phyloP scores from a whole-genome alignment of 2,888 invertebrate genomes.

The Hermaeophaga mercurialis region DNA sequence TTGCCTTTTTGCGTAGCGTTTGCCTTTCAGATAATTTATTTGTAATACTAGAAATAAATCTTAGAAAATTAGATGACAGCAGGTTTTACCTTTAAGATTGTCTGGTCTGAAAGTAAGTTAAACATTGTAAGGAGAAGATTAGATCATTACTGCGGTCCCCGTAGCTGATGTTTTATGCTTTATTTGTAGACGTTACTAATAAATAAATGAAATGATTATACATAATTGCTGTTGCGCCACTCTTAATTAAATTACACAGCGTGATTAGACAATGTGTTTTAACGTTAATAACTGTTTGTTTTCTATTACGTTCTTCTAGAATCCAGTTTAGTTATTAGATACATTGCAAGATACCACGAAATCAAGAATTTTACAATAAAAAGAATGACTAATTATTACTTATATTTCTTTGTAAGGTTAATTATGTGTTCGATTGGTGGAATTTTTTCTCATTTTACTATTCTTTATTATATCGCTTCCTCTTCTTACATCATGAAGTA shows the following conservation, averaged over 20 bases:
- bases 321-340: too few species aligned
- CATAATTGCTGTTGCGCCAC: not conserved
- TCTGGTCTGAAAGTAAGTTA: not conserved
- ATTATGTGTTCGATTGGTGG: too few species aligned
- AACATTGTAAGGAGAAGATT: not conserved
- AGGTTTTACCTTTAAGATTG: not conserved
- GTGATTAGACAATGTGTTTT: not conserved
- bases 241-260: not conserved
- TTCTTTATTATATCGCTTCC: too few species aligned
- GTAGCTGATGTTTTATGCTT: not conserved
- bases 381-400: too few species aligned
- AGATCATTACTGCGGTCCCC: not conserved
- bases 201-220: not conserved
- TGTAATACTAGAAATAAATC: not conserved
- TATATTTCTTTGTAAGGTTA: too few species aligned
- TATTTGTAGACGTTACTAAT: not conserved
- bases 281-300: not conserved
- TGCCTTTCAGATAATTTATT: not conserved
- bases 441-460: too few species aligned
- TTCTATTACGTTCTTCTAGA: too few species aligned
- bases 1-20: not conserved
- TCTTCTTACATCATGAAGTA: too few species aligned
- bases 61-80: conserved; percentile 1
- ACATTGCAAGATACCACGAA: too few species aligned
- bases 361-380: too few species aligned